Evolutionary conservation across 2,113 vertebrate species (phyloP).

Genomic region (Callocephalon fimbriatum): DNA sequence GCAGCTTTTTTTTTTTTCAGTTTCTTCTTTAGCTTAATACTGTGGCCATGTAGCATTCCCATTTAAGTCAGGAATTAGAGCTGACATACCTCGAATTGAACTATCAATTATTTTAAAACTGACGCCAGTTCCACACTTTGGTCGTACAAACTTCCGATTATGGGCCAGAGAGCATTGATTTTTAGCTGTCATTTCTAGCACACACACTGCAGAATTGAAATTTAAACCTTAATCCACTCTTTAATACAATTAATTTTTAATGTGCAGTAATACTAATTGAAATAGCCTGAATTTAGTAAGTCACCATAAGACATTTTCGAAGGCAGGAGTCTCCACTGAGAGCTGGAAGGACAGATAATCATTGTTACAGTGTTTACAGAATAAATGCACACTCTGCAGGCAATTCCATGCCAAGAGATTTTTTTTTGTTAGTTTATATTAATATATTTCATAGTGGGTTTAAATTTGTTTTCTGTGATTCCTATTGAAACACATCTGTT

Average conservation of each 20-base stretch:
- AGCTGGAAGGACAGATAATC: conserved; percentile 88
- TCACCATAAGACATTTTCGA: conserved; percentile 88
- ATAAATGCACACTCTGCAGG: conserved; percentile 54
- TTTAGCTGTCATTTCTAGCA: conserved; percentile 87
- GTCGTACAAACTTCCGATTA: conserved; percentile 68
- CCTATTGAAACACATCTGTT: background rate
- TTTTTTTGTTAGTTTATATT: conserved; percentile 60
- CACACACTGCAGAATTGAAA: conserved; percentile 85
- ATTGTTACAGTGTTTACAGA: conserved; percentile 79
- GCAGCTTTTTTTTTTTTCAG: conserved; percentile 1
- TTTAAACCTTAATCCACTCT: conserved; percentile 92
- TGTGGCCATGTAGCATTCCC: conserved; percentile 14
- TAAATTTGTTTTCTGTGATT: conserved; percentile 25
- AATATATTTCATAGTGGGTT: conserved; percentile 42
- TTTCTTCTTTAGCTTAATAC: conserved; percentile 25
- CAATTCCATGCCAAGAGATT: conserved; percentile 43
- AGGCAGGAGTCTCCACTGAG: conserved; percentile 86
- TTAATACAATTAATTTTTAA: conserved; percentile 97
- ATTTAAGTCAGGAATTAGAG: conserved; percentile 60
- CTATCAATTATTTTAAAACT: conserved; percentile 72
- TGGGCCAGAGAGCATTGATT: conserved; percentile 81
- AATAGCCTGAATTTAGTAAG: conserved; percentile 90
- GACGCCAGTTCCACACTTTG: conserved; percentile 62
- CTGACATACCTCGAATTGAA: conserved; percentile 72
- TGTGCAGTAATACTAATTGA: conserved; percentile 98